Evolutionary conservation across 92 coral and sea anemone genomes (phyloP), one percentile per base, ranked within the genome.

Genomic region (Muricea muricata): DNA sequence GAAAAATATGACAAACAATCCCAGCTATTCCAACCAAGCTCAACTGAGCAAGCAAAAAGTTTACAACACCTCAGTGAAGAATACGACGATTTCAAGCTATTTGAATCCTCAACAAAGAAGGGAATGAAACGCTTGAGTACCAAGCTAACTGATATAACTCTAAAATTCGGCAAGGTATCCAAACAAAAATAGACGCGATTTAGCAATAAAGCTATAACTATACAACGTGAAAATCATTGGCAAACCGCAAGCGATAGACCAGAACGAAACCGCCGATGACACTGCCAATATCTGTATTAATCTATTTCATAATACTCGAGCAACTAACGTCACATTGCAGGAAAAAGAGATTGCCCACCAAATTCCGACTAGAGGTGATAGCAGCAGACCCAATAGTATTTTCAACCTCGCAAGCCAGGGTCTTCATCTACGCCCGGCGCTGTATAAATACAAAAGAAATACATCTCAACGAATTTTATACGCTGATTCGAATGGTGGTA

Each of bases 311-410:
- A 63, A 20, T 29, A 63, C 30, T 63, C 37, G 37, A 63, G 37
- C 70, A 63, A 63, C 37, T 15, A 63, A 63, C 21, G 70, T 63
- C 34, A 63, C 70, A 9, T 63, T 63, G 30, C 70, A 63, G 70
- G 70, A 63, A 28, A 63, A 28, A 63, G 70, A 63, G 11, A 63
- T 63, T 25, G 70, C 70, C 14, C 70, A 63, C 39, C 12, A n/a
- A 63, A 26, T 63, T 11, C 70, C 35, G 35, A 63, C 60, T 52
- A 52, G 60, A 52, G 60, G 60, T 13, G 60, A 0, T 52, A 52
- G 60, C 60, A 17, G 24, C 6, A 18, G 8, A 18, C 60, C 60
- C 18, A 52, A 52, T 52, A 52, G 21, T 52, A 52, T 52, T 13
- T n/a, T n/a, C n/a, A n/a, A n/a, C n/a, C n/a, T n/a, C n/a, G n/a